These are phyloP conservation scores for Lysandra bellargus DNA, from an alignment of 2,888 invertebrate genomes.

Conservation along the genomic window DNA sequence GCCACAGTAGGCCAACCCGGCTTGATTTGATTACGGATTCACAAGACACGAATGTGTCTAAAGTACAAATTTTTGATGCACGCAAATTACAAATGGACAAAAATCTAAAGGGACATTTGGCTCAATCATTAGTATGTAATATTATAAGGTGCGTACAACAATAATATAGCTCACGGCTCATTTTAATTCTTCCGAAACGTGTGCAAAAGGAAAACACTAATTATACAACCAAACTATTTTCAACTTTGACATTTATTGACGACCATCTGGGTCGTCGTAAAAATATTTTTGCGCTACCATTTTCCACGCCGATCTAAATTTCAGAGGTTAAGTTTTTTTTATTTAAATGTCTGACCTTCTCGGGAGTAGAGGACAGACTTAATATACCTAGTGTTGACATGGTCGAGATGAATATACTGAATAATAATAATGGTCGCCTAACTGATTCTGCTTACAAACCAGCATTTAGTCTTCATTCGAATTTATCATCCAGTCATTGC, in stretches of 20 bases:
- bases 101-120: too few species aligned
- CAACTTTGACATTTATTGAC: constrained; percentile 21
- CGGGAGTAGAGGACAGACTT: constrained; percentile 17
- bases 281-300: background rate
- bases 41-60: too few species aligned
- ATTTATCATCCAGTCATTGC: too few species aligned
- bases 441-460: background rate
- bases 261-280: background rate
- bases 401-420: constrained; percentile 4
- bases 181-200: background rate
- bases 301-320: constrained; percentile 25
- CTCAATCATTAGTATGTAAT: too few species aligned
- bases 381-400: background rate
- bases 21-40: too few species aligned
- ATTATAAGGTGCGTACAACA: background rate
- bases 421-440: background rate
- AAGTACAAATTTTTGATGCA: too few species aligned
- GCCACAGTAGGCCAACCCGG: too few species aligned
- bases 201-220: background rate
- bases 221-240: background rate
- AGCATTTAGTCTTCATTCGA: background rate
- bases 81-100: too few species aligned
- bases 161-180: background rate
- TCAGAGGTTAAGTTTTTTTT: constrained; percentile 25
- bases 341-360: constrained; percentile 24